Evolutionary conservation across 2,888 invertebrate species (phyloP), one percentile per base, ranked within the genome.

Genomic region (Pediacus dermestoides): DNA sequence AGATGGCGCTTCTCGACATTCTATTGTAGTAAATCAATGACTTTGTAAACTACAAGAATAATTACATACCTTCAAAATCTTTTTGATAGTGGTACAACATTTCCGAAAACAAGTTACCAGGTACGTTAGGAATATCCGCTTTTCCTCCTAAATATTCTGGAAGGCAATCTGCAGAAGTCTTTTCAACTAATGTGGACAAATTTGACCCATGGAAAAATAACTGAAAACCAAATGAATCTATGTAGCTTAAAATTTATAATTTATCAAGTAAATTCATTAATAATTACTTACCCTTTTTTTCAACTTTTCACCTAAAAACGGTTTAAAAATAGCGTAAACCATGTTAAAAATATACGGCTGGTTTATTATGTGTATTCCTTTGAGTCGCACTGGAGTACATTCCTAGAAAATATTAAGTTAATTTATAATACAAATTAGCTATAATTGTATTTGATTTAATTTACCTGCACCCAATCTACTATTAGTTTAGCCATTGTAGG

Each of bases 291-390:
- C 82, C 60, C 91, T 77, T 42, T 81, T 82, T 32, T 83, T 78
- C 11, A 90, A 70, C 70, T 91, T 92, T 60, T 89, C 88, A 48
- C 84, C 75, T 51, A 93, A 72, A 63, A 93, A 92, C 1, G 92
- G 93, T 63, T 89, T 90, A 67, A 93, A 86, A 37, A 94, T 75
- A 4, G 85, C 81, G 58, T 85, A 92, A 2, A 88, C 72, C 78
- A 90, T 82, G 60, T 88, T 89, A 70, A 93, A 92, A 43, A 91
- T 75, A 49, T 78, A 81, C 0, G 92, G 87, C 62, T 93, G 91
- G 64, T 89, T 89, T n/a, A 93, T 74, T 32, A 92, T 76, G 61
- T 93, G 92, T 2, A 94, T 81, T 0, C 80, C 88, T 68, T 90
- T 91, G 27, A 94, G 70, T 32, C 93, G 79, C 44, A 82, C 74